Conservation (phyloP, 1,140 invertebrate species). For the Penaeus japonicus region DNA sequence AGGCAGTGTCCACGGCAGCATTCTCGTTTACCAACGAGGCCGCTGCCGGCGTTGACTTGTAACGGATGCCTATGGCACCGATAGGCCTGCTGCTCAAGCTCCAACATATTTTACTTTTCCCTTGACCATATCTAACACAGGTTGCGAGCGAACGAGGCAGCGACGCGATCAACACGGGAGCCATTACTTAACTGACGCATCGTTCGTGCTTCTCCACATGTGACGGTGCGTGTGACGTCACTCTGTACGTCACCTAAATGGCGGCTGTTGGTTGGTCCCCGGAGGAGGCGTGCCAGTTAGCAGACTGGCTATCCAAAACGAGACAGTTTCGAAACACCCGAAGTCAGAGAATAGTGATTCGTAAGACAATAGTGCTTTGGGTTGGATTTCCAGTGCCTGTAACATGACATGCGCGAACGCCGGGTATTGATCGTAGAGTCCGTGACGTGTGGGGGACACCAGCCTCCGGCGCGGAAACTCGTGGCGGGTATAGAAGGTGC, state of each 20-base stretch:
- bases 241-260: slow-evolving; percentile 4
- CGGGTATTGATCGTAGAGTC: slow-evolving; percentile 3
- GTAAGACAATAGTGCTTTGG: neutral
- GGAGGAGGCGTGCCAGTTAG: slow-evolving; percentile 43
- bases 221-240: slow-evolving; percentile 19
- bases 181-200: slow-evolving; percentile 54
- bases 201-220: slow-evolving; percentile 21
- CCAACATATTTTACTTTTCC: slow-evolving; percentile 26
- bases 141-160: slow-evolving; percentile 44
- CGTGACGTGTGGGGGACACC: neutral
- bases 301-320: neutral
- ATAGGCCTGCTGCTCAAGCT: slow-evolving; percentile 24
- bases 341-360: neutral
- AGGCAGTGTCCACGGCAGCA: slow-evolving; percentile 9
- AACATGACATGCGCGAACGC: neutral
- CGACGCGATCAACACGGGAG: slow-evolving; percentile 47
- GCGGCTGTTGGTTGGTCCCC: slow-evolving; percentile 27
- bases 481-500: too few species aligned
- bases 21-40: slow-evolving; percentile 46
- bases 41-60: slow-evolving; percentile 56
- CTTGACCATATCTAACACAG: slow-evolving; percentile 44
- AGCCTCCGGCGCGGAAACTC: too few species aligned
- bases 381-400: neutral
- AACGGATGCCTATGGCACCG: slow-evolving; percentile 8
- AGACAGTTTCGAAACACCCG: slow-evolving; percentile 15